These are phyloP conservation scores for Prinia subflava DNA, from an alignment of 2,113 vertebrate genomes.

Conservation along the genomic window DNA sequence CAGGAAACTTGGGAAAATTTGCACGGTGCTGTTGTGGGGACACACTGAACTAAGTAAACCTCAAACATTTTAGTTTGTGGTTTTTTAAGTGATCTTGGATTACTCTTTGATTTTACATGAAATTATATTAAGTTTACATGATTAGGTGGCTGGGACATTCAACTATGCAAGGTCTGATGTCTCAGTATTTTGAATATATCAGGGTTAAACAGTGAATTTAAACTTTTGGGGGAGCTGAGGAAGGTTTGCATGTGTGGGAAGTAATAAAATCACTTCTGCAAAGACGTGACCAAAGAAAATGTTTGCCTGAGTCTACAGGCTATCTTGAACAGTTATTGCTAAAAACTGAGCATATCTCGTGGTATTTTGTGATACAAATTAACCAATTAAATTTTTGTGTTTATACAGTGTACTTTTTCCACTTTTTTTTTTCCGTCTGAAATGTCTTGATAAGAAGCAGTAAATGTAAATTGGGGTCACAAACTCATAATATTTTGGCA, in stretches of 20 bases:
- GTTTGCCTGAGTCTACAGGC: background rate
- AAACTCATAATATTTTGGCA: conserved; percentile 28
- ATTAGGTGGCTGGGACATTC: background rate
- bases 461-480: background rate
- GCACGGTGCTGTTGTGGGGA: background rate
- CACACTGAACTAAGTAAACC: background rate
- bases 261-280: background rate
- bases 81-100: background rate
- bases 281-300: background rate
- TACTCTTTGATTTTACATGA: background rate
- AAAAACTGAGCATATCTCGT: background rate
- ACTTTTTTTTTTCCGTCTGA: background rate
- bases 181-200: background rate
- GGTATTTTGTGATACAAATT: background rate
- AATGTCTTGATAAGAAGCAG: conserved; percentile 29
- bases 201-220: background rate
- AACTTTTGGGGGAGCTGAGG: background rate
- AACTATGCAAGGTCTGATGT: background rate
- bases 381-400: background rate
- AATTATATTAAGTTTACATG: background rate
- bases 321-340: background rate
- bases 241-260: background rate
- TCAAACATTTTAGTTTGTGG: background rate
- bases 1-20: background rate
- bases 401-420: background rate